Percentiles rank a stretch among this genome's conserved stretches.
Evolutionary conservation across 2,113 vertebrate genomes (phyloP).

Genomic region (Brienomyrus brachyistius): DNA sequence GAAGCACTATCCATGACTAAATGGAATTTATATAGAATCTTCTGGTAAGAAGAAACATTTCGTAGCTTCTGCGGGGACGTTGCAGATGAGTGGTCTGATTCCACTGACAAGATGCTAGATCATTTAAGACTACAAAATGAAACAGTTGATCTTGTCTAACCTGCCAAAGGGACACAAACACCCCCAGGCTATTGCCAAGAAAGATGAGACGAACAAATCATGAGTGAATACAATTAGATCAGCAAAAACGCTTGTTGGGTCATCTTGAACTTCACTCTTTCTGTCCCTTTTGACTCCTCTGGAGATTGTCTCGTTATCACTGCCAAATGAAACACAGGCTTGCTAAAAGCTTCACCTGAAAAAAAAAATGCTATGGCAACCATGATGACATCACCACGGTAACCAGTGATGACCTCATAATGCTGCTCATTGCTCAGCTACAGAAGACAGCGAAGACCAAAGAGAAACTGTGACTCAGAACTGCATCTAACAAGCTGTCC

Average conservation of each 20-base stretch:
- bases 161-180: neutral
- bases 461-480: neutral
- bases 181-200: neutral
- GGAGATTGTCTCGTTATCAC: neutral
- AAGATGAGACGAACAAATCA: neutral
- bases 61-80: neutral
- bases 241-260: neutral
- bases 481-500: neutral
- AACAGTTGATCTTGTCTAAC: neutral
- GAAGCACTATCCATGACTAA: neutral
- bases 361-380: neutral
- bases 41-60: neutral
- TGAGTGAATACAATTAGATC: neutral
- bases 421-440: neutral
- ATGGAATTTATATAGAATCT: neutral
- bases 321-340: neutral
- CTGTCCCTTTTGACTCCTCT: neutral
- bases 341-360: neutral
- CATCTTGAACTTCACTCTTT: neutral
- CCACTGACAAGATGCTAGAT: neutral
- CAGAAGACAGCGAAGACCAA: neutral
- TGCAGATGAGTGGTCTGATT: neutral
- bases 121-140: neutral
- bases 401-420: neutral
- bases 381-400: neutral